phyloP scores from a whole-genome alignment of 2,113 vertebrate genomes.

The Daubentonia madagascariensis region DNA sequence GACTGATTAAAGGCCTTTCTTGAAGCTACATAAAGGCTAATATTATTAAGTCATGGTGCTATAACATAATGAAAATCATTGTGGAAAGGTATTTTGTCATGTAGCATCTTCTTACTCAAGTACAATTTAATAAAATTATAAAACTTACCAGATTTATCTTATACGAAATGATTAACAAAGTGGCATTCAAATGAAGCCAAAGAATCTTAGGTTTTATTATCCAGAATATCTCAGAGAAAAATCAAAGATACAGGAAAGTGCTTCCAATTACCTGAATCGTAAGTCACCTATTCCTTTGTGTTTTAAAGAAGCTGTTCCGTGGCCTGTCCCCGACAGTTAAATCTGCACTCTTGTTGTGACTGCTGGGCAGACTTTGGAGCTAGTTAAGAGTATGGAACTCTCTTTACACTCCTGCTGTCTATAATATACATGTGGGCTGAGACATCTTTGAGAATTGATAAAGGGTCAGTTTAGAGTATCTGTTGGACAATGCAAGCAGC shows the following conservation, averaged over 20 bases:
- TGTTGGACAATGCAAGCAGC: background rate
- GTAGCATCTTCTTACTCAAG: background rate
- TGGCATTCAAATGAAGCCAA: background rate
- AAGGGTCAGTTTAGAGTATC: background rate
- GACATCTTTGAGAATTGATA: background rate
- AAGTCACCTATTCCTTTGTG: background rate
- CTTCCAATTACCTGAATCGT: background rate
- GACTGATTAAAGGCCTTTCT: background rate
- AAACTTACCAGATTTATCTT: background rate
- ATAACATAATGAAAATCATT: background rate
- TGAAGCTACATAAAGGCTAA: background rate
- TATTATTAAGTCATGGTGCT: background rate
- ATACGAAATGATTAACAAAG: background rate
- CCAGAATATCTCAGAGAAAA: background rate
- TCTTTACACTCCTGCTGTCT: background rate
- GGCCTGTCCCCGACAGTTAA: background rate
- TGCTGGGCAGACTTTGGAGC: background rate
- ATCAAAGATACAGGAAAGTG: background rate
- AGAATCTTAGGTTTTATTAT: background rate
- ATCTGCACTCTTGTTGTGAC: fast-evolving
- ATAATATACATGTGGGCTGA: background rate
- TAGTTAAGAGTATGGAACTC: background rate
- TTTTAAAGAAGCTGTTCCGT: background rate
- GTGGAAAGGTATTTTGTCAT: background rate
- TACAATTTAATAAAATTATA: background rate